These are phyloP conservation scores for Oscheius onirici DNA, from an alignment of 2,888 invertebrate genomes.

Conservation along the genomic window DNA sequence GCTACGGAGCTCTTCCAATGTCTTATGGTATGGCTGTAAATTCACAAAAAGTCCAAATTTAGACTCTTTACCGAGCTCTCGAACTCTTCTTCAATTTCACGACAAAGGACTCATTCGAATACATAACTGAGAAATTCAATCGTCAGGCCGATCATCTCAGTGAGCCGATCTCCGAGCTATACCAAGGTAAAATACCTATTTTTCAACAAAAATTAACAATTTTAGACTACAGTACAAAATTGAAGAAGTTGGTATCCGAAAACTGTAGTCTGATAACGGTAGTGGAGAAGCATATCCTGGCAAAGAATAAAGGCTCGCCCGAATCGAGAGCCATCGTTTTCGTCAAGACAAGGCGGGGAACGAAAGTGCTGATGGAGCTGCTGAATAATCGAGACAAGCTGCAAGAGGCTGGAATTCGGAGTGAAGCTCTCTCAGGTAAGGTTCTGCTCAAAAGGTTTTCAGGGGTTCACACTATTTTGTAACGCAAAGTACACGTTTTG, in stretches of 20 bases:
- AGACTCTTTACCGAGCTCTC: slow-evolving; percentile 23
- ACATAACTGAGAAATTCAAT: slow-evolving; percentile 29
- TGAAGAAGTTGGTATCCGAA: background rate
- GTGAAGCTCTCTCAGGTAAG: slow-evolving; percentile 1
- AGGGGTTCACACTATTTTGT: too few species aligned
- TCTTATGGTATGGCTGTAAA: slow-evolving; percentile 22
- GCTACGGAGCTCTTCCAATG: slow-evolving; percentile 35
- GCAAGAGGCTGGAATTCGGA: background rate
- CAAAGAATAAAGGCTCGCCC: background rate
- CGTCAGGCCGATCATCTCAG: slow-evolving; percentile 2
- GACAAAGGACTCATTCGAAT: slow-evolving; percentile 31
- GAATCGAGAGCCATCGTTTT: slow-evolving; percentile 55
- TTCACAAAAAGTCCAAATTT: background rate
- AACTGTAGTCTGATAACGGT: background rate
- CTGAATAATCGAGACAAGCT: slow-evolving; percentile 33
- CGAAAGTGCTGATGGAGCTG: slow-evolving; percentile 37
- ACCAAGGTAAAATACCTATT: slow-evolving; percentile 19
- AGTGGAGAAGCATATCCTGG: background rate
- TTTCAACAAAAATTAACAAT: background rate
- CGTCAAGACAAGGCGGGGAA: slow-evolving; percentile 44
- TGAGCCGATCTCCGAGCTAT: slow-evolving; percentile 13
- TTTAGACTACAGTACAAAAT: background rate
- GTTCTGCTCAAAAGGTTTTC: too few species aligned
- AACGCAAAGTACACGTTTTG: too few species aligned
- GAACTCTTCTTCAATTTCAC: slow-evolving; percentile 37